Evolutionary conservation across 1,140 invertebrate species (phyloP).

Genomic region (Thaumatotibia leucotreta): DNA sequence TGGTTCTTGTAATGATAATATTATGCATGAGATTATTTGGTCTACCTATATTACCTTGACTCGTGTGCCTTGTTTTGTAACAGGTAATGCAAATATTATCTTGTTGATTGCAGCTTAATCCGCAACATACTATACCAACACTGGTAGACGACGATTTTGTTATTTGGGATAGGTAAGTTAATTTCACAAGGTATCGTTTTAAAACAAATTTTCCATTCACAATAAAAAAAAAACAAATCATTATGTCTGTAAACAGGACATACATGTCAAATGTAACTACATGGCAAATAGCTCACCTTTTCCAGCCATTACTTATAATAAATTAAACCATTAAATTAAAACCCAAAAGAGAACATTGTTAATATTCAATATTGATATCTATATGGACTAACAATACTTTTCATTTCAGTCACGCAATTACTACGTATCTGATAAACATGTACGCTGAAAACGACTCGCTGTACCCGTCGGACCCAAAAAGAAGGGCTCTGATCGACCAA

Average conservation of each 20-base stretch:
- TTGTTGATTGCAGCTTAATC: constrained; percentile 43
- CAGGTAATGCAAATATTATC: background rate
- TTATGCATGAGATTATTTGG: no score
- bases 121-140: constrained; percentile 46
- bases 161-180: constrained; percentile 45
- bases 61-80: background rate
- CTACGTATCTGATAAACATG: constrained; percentile 75
- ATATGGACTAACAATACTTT: background rate
- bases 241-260: no score
- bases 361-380: no score
- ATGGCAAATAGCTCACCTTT: no score
- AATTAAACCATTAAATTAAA: background rate
- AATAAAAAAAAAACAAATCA: no score
- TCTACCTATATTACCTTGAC: no score
- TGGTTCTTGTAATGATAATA: no score
- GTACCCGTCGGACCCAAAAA: constrained; percentile 77
- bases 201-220: background rate
- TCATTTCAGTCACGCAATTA: constrained; percentile 77
- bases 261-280: no score
- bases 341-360: no score
- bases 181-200: background rate
- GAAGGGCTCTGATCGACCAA: constrained; percentile 77
- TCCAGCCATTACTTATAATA: background rate
- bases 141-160: constrained; percentile 42
- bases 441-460: constrained; percentile 76